Evolutionary conservation across 2,888 invertebrate genomes (phyloP).

Genomic region (Glomeris marginata): DNA sequence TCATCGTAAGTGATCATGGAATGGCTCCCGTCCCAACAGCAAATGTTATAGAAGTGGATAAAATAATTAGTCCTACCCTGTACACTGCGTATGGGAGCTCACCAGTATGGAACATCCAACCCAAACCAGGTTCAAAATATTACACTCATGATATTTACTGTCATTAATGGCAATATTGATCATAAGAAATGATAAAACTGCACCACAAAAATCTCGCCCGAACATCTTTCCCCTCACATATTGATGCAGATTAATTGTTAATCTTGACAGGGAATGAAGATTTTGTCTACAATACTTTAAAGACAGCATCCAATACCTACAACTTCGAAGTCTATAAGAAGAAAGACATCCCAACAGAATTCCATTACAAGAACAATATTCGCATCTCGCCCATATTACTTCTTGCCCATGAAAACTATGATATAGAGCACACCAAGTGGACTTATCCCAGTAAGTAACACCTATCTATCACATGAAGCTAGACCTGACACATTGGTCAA

Average conservation of each 20-base stretch:
- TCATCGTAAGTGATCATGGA: constrained; percentile 13
- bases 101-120: constrained; percentile 11
- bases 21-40: constrained; percentile 23
- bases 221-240: no score
- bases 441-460: background rate
- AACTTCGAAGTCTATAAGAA: constrained; percentile 38
- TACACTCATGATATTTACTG: no score
- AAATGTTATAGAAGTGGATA: constrained; percentile 6
- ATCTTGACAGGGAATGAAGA: no score
- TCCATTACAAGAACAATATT: constrained; percentile 44
- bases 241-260: no score
- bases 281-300: no score
- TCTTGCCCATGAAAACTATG: constrained; percentile 45
- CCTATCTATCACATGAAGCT: background rate
- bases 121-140: constrained; percentile 18
- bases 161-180: no score
- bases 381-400: constrained; percentile 47
- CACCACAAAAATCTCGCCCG: no score
- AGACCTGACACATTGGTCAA: background rate
- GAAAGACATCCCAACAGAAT: constrained; percentile 41
- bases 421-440: constrained; percentile 26
- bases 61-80: background rate
- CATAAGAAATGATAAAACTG: no score
- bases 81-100: constrained; percentile 3
- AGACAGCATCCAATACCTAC: background rate